Conservation (phyloP, 1,140 invertebrate genomes). For the Drosophila murphyi region DNA sequence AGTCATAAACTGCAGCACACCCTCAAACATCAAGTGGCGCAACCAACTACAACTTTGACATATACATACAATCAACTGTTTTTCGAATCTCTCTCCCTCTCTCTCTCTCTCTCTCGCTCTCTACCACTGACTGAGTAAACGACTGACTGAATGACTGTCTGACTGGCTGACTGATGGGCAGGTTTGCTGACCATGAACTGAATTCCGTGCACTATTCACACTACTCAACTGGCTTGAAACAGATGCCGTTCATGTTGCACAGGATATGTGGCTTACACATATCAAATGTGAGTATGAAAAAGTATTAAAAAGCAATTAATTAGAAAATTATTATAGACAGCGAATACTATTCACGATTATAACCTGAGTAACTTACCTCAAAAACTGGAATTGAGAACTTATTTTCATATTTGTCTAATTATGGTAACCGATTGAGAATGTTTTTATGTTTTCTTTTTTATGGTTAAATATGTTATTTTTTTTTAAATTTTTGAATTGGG, state of each 20-base stretch:
- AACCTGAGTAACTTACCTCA: too few relatives aligned
- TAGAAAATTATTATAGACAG: too few relatives aligned
- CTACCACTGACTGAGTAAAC: background rate
- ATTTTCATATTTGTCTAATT: too few relatives aligned
- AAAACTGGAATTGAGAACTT: too few relatives aligned
- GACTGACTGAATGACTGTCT: background rate
- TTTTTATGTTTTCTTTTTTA: too few relatives aligned
- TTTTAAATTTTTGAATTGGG: too few relatives aligned
- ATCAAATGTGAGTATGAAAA: too few relatives aligned
- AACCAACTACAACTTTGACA: slow-evolving; percentile 1
- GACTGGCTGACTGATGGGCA: slow-evolving; percentile 10
- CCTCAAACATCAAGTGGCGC: slow-evolving; percentile 11
- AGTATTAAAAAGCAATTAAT: too few relatives aligned
- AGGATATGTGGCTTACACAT: too few relatives aligned
- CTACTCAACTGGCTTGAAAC: slow-evolving; percentile 15
- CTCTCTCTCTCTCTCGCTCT: background rate
- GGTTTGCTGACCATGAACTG: slow-evolving; percentile 7
- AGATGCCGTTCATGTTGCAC: background rate
- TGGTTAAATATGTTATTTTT: too few relatives aligned
- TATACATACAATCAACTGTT: slow-evolving; percentile 35
- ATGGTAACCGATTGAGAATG: too few relatives aligned
- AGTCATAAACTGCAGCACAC: slow-evolving; percentile 69
- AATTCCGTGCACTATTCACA: background rate
- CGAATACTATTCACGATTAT: too few relatives aligned
- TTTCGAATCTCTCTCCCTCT: slow-evolving; percentile 4